Conservation (phyloP, 2,888 invertebrate species). For the Athetis lepigone region DNA sequence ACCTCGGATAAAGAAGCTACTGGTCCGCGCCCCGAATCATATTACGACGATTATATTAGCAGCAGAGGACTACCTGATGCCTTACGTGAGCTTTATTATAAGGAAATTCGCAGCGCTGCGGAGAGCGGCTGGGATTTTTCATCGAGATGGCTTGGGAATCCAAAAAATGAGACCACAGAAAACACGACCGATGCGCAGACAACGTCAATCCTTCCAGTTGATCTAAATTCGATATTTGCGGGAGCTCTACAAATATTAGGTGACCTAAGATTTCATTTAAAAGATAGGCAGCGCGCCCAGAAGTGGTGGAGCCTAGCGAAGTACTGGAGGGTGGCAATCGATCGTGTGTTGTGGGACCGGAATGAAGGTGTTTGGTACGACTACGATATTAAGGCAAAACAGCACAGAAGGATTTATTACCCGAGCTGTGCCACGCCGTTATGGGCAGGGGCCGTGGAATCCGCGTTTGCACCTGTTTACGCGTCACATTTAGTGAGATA, state of each 20-base stretch:
- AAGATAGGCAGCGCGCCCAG: conserved; percentile 88
- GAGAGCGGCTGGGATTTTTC: conserved; percentile 98
- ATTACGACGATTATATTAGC: conserved; percentile 91
- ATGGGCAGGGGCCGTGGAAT: conserved; percentile 92
- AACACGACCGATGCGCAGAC: conserved; percentile 92
- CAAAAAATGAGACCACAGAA: conserved; percentile 88
- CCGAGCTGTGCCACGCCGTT: conserved; percentile 94
- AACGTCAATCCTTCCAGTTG: conserved; percentile 94
- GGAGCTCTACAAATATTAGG: conserved; percentile 92
- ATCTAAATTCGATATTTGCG: conserved; percentile 95
- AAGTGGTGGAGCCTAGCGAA: conserved; percentile 91
- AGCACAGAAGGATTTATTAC: conserved; percentile 92
- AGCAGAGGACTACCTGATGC: conserved; percentile 85
- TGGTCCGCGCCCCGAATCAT: conserved; percentile 94
- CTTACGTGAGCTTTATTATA: conserved; percentile 90
- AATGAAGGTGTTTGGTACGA: conserved; percentile 95
- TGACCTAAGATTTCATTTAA: conserved; percentile 91
- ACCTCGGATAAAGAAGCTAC: conserved; percentile 85
- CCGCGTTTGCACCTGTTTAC: conserved; percentile 79
- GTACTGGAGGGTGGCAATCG: conserved; percentile 92
- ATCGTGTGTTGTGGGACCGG: conserved; percentile 94
- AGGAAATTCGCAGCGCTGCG: conserved; percentile 94
- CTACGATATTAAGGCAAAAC: conserved; percentile 91
- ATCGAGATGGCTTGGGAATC: conserved; percentile 95
- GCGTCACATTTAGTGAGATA: conserved; percentile 90